These are phyloP conservation scores for Iguana delicatissima DNA, from an alignment of 2,797 vertebrate species.

Conservation along the genomic window DNA sequence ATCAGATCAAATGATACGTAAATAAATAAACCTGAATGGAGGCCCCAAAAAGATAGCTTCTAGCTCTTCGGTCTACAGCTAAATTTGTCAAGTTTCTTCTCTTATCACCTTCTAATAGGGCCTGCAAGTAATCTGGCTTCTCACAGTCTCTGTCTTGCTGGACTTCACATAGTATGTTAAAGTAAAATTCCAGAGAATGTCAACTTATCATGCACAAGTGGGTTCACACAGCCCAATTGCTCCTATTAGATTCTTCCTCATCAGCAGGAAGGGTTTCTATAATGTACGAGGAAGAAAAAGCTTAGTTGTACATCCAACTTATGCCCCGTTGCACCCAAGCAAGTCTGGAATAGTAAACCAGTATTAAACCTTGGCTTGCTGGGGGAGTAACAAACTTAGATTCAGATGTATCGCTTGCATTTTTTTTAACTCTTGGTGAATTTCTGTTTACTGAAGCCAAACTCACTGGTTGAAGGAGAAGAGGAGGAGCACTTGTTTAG, in stretches of 20 bases:
- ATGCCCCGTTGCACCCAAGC: background rate
- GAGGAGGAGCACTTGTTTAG: background rate
- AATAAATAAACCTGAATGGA: background rate
- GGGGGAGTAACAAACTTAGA: background rate
- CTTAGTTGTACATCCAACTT: background rate
- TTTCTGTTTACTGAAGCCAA: background rate
- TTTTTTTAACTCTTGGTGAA: background rate
- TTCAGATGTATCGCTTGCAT: background rate
- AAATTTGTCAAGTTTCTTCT: background rate
- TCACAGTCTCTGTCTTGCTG: background rate
- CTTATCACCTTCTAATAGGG: background rate
- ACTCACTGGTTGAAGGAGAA: background rate
- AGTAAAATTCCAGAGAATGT: background rate
- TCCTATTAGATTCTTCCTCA: background rate
- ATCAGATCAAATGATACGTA: background rate
- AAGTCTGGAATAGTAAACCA: background rate
- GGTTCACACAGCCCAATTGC: background rate
- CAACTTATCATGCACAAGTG: too few relatives aligned
- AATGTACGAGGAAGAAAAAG: background rate
- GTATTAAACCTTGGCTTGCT: background rate
- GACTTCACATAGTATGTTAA: background rate
- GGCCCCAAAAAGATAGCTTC: background rate
- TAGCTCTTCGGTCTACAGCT: background rate
- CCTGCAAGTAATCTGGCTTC: background rate
- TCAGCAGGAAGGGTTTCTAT: background rate